Conservation (phyloP, 2,113 vertebrate genomes). For the Spheniscus mendiculus region DNA sequence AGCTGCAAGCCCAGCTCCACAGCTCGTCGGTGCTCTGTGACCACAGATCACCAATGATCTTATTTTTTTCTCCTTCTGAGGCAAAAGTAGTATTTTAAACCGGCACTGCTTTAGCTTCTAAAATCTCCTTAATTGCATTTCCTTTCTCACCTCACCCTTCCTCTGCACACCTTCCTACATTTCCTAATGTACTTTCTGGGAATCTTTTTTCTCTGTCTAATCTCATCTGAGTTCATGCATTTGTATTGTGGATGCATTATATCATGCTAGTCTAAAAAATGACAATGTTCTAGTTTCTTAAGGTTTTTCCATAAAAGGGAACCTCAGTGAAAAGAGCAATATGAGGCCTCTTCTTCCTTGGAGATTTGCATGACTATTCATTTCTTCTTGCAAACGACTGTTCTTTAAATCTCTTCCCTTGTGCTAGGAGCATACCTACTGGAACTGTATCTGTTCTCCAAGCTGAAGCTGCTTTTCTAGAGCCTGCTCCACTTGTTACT, state of each 20-base stretch:
- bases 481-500: background rate
- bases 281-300: background rate
- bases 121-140: conserved; percentile 22
- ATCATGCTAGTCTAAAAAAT: background rate
- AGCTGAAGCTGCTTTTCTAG: background rate
- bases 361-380: background rate
- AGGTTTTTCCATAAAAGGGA: background rate
- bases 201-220: background rate
- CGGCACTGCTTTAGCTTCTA: background rate
- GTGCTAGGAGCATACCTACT: background rate
- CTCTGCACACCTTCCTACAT: conserved; percentile 54
- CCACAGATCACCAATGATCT: background rate
- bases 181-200: conserved; percentile 28
- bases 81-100: background rate
- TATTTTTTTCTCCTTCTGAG: background rate
- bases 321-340: conserved; percentile 25
- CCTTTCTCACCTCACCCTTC: conserved; percentile 40
- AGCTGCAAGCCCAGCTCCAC: background rate
- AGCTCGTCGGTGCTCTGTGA: background rate
- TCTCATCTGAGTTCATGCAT: background rate
- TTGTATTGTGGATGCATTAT: background rate
- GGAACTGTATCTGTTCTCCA: background rate
- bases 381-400: background rate
- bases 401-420: background rate
- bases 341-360: background rate